A percentile compares a stretch with the other conserved stretches of the same genome.
phyloP scores from a whole-genome alignment of 64 coral and sea anemone genomes.

The Actinia tenebrosa region DNA sequence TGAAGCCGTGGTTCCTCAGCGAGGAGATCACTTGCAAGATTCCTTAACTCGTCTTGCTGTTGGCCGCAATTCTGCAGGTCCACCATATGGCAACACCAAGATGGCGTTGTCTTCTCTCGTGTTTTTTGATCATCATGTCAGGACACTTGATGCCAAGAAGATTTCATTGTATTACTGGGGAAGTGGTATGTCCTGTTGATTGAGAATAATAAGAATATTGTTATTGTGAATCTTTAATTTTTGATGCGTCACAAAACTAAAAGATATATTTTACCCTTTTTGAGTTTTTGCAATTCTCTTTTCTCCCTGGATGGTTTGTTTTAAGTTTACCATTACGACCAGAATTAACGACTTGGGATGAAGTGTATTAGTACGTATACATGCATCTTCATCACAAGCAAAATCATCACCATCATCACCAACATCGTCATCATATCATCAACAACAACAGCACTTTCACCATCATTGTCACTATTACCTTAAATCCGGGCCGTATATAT shows the following conservation, averaged over 20 bases:
- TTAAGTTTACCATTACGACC: too few relatives aligned
- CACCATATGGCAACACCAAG: conserved; percentile 86
- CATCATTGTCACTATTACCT: background rate
- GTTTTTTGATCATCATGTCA: conserved; percentile 77
- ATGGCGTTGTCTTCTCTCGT: conserved; percentile 75
- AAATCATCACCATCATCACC: background rate
- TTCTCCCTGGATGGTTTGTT: too few relatives aligned
- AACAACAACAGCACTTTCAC: background rate
- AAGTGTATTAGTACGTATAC: too few relatives aligned
- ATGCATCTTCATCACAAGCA: too few relatives aligned
- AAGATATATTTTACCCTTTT: too few relatives aligned
- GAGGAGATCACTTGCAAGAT: conserved; percentile 73
- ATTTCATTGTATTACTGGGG: conserved; percentile 83
- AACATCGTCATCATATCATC: background rate
- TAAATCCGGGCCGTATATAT: too few relatives aligned
- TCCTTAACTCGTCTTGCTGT: conserved; percentile 54
- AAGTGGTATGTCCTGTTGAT: conserved; percentile 54
- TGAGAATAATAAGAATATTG: background rate
- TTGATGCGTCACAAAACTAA: too few relatives aligned
- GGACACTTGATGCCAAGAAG: conserved; percentile 58
- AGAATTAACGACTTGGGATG: too few relatives aligned
- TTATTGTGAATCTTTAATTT: too few relatives aligned
- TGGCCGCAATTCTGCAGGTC: conserved; percentile 66
- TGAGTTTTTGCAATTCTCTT: too few relatives aligned
- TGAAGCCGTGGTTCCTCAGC: conserved; percentile 63